Conservation (phyloP, 1,140 invertebrate genomes). For the Zaprionus gabonicus region DNA sequence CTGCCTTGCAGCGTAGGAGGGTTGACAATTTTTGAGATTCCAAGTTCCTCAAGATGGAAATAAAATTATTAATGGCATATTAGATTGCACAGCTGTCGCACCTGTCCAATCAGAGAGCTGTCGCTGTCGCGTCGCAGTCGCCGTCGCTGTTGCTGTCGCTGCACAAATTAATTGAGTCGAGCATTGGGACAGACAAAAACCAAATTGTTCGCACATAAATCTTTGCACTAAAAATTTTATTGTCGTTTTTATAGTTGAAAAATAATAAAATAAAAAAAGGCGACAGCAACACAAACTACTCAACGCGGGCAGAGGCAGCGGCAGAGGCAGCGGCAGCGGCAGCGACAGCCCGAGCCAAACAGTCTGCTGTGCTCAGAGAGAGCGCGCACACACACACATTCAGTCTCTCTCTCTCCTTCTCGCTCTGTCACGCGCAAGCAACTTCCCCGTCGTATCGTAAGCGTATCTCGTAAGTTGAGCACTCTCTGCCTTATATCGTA, state of each 20-base stretch:
- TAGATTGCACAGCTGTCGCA: slow-evolving; percentile 64
- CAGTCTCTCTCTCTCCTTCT: background rate
- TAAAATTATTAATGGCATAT: slow-evolving; percentile 61
- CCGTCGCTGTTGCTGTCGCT: background rate
- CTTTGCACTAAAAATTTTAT: slow-evolving; percentile 83
- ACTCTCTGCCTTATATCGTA: slow-evolving; percentile 74
- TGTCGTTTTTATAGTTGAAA: slow-evolving; percentile 81
- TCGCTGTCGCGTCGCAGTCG: background rate
- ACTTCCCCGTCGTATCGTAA: slow-evolving; percentile 63
- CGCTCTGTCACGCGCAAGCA: background rate
- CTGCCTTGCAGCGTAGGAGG: slow-evolving; percentile 25
- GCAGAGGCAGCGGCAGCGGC: background rate
- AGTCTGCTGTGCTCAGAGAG: slow-evolving; percentile 54
- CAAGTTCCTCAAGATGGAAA: slow-evolving; percentile 18
- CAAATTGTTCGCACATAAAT: slow-evolving; percentile 82
- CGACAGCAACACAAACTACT: slow-evolving; percentile 43
- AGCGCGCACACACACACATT: slow-evolving; percentile 8
- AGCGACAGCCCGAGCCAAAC: slow-evolving; percentile 63
- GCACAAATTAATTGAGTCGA: slow-evolving; percentile 61
- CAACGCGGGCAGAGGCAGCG: slow-evolving; percentile 3
- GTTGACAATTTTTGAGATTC: slow-evolving; percentile 35
- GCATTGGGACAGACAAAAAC: slow-evolving; percentile 39
- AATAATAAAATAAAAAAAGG: slow-evolving; percentile 57
- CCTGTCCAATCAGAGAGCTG: slow-evolving; percentile 50
- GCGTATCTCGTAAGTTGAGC: slow-evolving; percentile 73